phyloP scores from a whole-genome alignment of 1,140 invertebrate species.

The Paraescarpia echinospica region DNA sequence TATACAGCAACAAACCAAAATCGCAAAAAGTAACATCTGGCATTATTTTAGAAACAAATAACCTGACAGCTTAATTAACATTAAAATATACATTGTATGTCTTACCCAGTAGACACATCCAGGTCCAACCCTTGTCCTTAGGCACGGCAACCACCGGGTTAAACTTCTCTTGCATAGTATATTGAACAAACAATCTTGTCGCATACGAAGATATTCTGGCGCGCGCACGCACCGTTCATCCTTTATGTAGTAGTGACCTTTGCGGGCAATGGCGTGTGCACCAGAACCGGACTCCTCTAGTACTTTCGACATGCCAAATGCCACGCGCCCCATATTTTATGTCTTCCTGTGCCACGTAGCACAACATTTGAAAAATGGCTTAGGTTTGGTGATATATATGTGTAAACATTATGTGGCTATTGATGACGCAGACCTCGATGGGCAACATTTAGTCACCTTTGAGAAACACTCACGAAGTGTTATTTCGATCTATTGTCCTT shows the following conservation, averaged over 20 bases:
- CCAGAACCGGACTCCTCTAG: not conserved
- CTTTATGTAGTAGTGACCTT: not conserved
- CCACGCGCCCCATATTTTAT: not conserved
- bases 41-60: too few species aligned
- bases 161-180: not conserved
- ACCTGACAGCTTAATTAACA: not conserved
- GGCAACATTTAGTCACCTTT: too few species aligned
- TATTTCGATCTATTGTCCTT: too few species aligned
- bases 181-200: not conserved
- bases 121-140: not conserved
- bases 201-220: not conserved
- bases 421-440: too few species aligned
- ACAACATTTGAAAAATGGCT: not conserved
- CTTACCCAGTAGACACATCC: not conserved
- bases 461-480: too few species aligned
- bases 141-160: not conserved
- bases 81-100: not conserved
- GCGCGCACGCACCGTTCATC: not conserved
- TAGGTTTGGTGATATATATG: too few species aligned
- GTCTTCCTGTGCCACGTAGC: not conserved
- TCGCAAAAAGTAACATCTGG: too few species aligned
- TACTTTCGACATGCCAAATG: not conserved
- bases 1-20: too few species aligned
- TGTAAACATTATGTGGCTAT: too few species aligned
- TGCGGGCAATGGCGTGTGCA: not conserved